A percentile compares a stretch with the other conserved stretches of the same genome.
Evolutionary conservation across 2,797 vertebrate genomes (phyloP).

Genomic region (Nannoperca australis): DNA sequence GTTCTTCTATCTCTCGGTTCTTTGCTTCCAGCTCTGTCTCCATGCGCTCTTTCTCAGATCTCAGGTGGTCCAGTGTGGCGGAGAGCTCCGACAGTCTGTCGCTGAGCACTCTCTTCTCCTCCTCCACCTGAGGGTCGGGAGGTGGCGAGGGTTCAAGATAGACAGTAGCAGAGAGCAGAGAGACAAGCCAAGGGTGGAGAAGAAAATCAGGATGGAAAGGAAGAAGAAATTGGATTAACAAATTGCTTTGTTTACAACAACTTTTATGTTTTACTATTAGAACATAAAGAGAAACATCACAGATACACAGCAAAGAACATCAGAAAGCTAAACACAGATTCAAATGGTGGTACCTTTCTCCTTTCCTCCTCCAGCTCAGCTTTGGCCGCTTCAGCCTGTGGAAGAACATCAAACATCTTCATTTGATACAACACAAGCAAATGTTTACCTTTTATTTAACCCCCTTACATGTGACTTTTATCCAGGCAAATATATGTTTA

Average conservation of each 20-base stretch:
- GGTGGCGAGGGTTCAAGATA: neutral
- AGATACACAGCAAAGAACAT: neutral
- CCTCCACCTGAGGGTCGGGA: conserved; percentile 62
- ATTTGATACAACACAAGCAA: neutral
- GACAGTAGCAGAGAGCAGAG: neutral
- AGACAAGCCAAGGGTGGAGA: neutral
- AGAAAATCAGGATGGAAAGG: neutral
- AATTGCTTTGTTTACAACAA: neutral
- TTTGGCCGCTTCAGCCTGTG: conserved; percentile 84
- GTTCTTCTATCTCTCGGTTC: conserved; percentile 82
- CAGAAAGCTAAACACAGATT: neutral
- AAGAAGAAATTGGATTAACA: neutral
- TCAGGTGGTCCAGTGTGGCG: conserved; percentile 72
- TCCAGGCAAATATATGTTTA: neutral
- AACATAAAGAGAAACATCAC: neutral
- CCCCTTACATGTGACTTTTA: neutral
- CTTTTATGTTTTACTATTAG: neutral
- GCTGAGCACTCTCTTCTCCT: conserved; percentile 77
- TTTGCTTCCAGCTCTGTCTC: conserved; percentile 81
- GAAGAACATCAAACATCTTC: neutral
- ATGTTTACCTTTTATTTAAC: neutral
- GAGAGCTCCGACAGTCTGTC: conserved; percentile 76
- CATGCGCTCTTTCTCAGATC: conserved; percentile 84
- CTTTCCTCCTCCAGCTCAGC: conserved; percentile 87
- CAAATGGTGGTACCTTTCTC: conserved; percentile 60